Percentiles rank a stretch among this genome's conserved stretches.
Conservation (phyloP, 2,113 vertebrate genomes). For the Collichthys lucidus region DNA sequence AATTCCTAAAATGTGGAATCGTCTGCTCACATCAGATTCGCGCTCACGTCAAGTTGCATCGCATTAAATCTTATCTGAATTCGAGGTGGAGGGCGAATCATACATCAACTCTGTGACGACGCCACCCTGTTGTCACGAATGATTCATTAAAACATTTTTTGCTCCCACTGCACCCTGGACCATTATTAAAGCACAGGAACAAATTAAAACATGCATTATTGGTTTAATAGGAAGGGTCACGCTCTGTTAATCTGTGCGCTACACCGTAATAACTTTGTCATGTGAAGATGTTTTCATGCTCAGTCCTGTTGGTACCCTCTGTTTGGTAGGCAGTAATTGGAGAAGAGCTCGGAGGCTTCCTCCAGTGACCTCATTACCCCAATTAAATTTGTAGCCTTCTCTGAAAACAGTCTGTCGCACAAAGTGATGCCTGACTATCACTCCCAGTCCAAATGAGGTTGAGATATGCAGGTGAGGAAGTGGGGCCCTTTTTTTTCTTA, state of each 20-base stretch:
- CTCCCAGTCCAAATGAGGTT: conserved; percentile 38
- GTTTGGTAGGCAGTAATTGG: conserved; percentile 57
- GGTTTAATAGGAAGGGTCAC: conserved; percentile 36
- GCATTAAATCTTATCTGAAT: conserved; percentile 51
- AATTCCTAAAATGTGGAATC: neutral
- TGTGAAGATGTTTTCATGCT: conserved; percentile 40
- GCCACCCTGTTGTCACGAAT: conserved; percentile 37
- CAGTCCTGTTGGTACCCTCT: conserved; percentile 21
- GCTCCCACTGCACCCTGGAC: neutral
- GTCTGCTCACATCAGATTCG: conserved; percentile 30
- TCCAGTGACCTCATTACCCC: conserved; percentile 72
- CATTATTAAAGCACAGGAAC: conserved; percentile 15
- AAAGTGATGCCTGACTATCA: conserved; percentile 52
- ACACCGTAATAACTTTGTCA: conserved; percentile 34
- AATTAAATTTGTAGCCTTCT: conserved; percentile 59
- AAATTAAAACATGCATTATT: conserved; percentile 30
- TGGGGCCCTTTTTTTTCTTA: neutral
- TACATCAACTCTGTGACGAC: conserved; percentile 46
- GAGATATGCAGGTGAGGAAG: conserved; percentile 23
- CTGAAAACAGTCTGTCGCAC: conserved; percentile 48
- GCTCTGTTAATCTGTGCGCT: conserved; percentile 36
- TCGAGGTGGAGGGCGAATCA: conserved; percentile 54
- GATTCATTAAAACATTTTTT: neutral
- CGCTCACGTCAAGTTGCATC: conserved; percentile 27
- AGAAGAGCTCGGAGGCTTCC: conserved; percentile 57